phyloP scores from a whole-genome alignment of 2,888 invertebrate genomes.

The Halictus quadricinctus region DNA sequence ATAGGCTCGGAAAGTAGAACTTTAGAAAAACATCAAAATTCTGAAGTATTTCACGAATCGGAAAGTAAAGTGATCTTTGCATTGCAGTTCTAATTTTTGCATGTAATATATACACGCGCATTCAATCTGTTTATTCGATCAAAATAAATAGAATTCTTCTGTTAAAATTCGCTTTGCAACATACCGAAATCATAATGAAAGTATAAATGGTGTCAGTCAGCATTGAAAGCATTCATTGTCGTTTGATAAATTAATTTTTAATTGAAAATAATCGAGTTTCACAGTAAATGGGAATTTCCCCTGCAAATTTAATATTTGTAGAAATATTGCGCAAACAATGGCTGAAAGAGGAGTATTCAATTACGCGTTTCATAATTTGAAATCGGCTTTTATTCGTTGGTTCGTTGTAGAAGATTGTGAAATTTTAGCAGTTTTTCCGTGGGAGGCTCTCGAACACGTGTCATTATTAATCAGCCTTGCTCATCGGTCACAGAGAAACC shows the following conservation, averaged over 20 bases:
- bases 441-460: neutral
- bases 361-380: neutral
- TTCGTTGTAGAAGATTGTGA: neutral
- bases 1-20: too few species aligned
- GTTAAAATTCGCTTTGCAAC: neutral
- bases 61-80: neutral
- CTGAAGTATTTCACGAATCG: neutral
- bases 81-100: neutral
- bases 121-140: neutral
- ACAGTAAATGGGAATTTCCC: neutral
- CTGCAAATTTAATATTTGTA: neutral
- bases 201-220: neutral
- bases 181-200: neutral
- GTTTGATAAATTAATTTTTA: neutral
- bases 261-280: neutral
- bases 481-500: conserved; percentile 29
- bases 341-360: too few species aligned
- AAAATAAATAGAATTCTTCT: neutral
- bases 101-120: rapidly evolving
- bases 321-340: neutral
- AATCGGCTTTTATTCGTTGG: neutral
- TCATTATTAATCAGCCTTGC: conserved; percentile 27
- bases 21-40: neutral
- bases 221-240: neutral
- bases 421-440: neutral